Evolutionary conservation across 2,888 invertebrate genomes (phyloP), one percentile per base, ranked within the genome.

Genomic region (Seira ritae): DNA sequence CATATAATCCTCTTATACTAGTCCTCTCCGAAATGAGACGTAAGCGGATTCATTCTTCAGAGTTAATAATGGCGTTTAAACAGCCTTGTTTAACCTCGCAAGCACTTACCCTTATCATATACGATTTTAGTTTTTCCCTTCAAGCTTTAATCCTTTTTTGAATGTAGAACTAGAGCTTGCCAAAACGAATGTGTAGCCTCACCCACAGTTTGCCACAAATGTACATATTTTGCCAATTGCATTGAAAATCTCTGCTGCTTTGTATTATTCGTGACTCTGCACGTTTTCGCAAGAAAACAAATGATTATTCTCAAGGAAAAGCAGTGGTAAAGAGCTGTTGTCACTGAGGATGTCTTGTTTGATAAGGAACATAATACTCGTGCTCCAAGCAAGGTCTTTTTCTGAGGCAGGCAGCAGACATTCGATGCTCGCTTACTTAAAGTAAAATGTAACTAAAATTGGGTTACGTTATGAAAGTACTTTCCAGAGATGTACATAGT

Each of bases 271-370:
- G 31, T n/a, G 31, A 67, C 23, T 67, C 10, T 37, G 19, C 72
- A 24, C 60, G 60, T 50, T 50, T 50, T 50, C 15, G 15, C 50
- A 50, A n/a, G 50, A 50, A 50, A 50, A 50, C 50, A 50, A 50
- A 50, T 50, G 50, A 50, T 50, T 50, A 50, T n/a, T 31, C 15
- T 12, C 42, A 12, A 42, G 42, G 42, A 42, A 42, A 42, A 42
- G 4, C 42, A 4, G 50, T 3, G 2, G 31, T 31, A 31, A 50
- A 50, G 50, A 50, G 50, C 6, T 50, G 50, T 50, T 50, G 50
- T 50, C 50, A 50, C 17, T 50, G 50, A 50, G 50, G 50, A 50
- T 50, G 15, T 15, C 6, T 50, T 50, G 50, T 50, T 50, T 50
- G 50, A 50, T 50, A 50, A 50, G 50, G 12, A 50, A 50, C 50